phyloP scores from a whole-genome alignment of 2,888 invertebrate genomes.

The Trypoxylon attenuatum region DNA sequence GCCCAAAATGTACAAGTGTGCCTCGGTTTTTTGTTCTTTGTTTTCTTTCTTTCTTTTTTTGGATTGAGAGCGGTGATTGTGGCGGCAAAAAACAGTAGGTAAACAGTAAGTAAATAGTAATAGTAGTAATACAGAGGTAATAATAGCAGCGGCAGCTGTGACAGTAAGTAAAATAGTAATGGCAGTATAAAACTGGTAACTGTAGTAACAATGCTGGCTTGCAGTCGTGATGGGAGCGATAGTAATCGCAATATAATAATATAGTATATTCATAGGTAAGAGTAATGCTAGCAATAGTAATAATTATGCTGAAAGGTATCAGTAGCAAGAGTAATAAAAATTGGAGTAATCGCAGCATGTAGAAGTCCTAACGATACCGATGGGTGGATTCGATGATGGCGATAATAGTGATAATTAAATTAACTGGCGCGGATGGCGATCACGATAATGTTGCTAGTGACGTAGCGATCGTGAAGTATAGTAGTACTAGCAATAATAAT shows the following conservation, averaged over 20 bases:
- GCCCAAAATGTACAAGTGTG: constrained; percentile 46
- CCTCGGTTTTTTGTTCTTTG: not conserved
- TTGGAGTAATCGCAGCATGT: not conserved
- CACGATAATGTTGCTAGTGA: constrained; percentile 15
- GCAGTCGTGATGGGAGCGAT: no score
- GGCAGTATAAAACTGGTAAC: no score
- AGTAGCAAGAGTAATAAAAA: not conserved
- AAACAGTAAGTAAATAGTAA: constrained; percentile 28
- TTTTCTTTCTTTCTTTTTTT: not conserved
- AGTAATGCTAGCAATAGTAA: not conserved
- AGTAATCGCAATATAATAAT: no score
- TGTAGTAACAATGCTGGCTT: no score
- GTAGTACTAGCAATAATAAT: constrained; percentile 25
- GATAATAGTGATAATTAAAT: no score
- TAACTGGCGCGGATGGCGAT: constrained; percentile 6
- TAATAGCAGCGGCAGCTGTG: constrained; percentile 57
- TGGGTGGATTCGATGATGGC: not conserved
- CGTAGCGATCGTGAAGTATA: constrained; percentile 28
- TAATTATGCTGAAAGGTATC: not conserved
- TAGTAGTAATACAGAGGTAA: constrained; percentile 38
- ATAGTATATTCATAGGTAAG: no score
- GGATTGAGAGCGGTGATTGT: constrained; percentile 22
- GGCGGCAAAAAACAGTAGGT: constrained; percentile 20
- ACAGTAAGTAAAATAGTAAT: constrained; percentile 40
- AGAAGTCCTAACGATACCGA: constrained; percentile 14